A percentile compares a stretch with the other conserved stretches of the same genome.
These are phyloP conservation scores for Lasioglossum figueresi DNA, from an alignment of 2,888 invertebrate genomes.

Conservation along the genomic window DNA sequence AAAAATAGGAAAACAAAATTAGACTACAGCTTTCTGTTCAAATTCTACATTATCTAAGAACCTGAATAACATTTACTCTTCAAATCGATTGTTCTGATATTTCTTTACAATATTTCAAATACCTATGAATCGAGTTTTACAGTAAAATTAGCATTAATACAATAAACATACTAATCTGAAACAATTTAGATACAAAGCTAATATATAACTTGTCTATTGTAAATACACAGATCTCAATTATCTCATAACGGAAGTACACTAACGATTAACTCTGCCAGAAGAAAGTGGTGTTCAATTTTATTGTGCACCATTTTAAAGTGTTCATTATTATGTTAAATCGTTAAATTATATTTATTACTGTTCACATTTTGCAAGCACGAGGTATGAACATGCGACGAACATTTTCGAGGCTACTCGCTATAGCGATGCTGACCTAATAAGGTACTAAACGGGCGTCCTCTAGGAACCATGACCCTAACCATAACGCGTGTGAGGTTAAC, in stretches of 20 bases:
- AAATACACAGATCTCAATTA: not conserved
- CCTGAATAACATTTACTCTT: not conserved
- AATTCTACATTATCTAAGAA: not conserved
- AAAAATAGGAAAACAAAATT: slow-evolving; percentile 17
- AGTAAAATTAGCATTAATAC: not conserved
- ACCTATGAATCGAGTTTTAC: not conserved
- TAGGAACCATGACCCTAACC: slow-evolving; percentile 24
- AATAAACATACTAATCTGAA: not conserved
- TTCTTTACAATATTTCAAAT: not conserved
- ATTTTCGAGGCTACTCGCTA: not conserved
- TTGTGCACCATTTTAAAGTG: not conserved
- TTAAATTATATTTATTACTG: not conserved
- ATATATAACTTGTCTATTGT: not conserved
- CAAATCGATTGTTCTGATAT: not conserved
- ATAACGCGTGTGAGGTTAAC: not conserved
- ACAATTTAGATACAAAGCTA: not conserved
- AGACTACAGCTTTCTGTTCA: not conserved
- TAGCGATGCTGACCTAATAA: not conserved
- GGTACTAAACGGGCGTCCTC: slow-evolving; percentile 22
- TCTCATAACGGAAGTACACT: not conserved
- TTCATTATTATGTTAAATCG: not conserved
- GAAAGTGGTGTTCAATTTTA: not conserved
- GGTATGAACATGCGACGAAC: not conserved
- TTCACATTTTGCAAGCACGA: not conserved
- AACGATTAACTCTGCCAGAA: not conserved